These are phyloP conservation scores for Norana najaformis DNA, from an alignment of 2,888 invertebrate genomes.

Conservation along the genomic window DNA sequence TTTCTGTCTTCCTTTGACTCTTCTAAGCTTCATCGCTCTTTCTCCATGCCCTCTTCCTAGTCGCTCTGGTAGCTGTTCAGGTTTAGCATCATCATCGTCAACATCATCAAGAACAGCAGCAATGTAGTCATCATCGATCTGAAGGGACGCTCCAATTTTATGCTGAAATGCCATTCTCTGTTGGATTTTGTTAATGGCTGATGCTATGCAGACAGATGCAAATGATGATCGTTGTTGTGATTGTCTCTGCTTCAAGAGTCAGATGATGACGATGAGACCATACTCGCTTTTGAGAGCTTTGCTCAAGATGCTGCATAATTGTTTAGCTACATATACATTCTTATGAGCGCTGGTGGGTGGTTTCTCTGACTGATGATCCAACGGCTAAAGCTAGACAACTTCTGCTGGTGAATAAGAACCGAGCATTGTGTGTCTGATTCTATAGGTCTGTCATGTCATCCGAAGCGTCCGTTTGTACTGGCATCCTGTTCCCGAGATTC, in stretches of 20 bases:
- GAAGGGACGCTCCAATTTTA: not conserved
- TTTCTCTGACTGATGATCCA: too few species aligned
- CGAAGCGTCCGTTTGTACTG: conserved; percentile 61
- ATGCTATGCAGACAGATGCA: not conserved
- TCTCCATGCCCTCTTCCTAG: not conserved
- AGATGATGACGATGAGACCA: not conserved
- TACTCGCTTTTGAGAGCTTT: not conserved
- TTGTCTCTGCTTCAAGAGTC: not conserved
- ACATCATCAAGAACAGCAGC: not conserved
- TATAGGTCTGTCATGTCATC: conserved; percentile 62
- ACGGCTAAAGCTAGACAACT: too few species aligned
- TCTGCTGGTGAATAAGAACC: too few species aligned
- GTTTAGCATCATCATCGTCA: not conserved
- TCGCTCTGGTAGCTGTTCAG: not conserved
- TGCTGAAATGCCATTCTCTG: not conserved
- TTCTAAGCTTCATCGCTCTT: too few species aligned
- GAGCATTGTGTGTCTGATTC: not conserved
- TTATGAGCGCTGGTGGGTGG: too few species aligned
- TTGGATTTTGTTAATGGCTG: not conserved
- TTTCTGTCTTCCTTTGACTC: too few species aligned
- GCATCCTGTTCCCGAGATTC: conserved; percentile 64
- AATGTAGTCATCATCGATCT: not conserved
- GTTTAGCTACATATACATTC: too few species aligned
- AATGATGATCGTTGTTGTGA: not conserved
- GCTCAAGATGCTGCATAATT: too few species aligned